Evolutionary conservation across 2,888 invertebrate genomes (phyloP).

Genomic region (Periphyllus acericola): DNA sequence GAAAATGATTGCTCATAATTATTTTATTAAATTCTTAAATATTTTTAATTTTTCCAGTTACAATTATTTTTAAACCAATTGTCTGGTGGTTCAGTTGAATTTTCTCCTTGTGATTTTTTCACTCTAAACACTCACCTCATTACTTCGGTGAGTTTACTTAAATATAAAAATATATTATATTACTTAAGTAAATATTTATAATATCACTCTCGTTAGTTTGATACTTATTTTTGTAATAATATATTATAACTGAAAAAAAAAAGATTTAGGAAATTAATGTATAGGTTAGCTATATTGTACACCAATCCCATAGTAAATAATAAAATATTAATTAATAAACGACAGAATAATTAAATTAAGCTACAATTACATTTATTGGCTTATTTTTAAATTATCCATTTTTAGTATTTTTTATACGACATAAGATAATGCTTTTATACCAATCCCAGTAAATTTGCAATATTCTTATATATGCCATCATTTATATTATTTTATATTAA

Average conservation of each 20-base stretch:
- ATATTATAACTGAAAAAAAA: too few species aligned
- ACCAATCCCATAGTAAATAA: too few species aligned
- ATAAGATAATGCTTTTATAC: neutral
- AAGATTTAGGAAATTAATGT: too few species aligned
- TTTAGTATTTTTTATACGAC: neutral
- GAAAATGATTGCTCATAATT: neutral
- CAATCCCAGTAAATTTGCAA: too few species aligned
- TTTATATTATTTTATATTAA: too few species aligned
- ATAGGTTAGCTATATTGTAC: too few species aligned
- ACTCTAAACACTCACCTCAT: slow-evolving; percentile 65
- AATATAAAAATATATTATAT: neutral
- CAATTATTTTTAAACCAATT: slow-evolving; percentile 66
- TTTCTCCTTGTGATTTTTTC: slow-evolving; percentile 66
- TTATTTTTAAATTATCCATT: neutral
- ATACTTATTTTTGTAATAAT: too few species aligned
- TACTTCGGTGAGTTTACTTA: slow-evolving; percentile 65
- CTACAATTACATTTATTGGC: neutral
- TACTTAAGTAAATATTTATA: too few species aligned
- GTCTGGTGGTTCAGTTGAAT: slow-evolving; percentile 65
- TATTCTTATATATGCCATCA: too few species aligned
- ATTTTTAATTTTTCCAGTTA: slow-evolving; percentile 64
- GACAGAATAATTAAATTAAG: too few species aligned
- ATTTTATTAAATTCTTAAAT: neutral
- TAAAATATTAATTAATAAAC: too few species aligned
- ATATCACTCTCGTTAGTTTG: too few species aligned